A percentile compares a stretch with the other conserved stretches of the same genome.
Conservation (phyloP, 2,888 invertebrate genomes). For the Colletes collaris region DNA sequence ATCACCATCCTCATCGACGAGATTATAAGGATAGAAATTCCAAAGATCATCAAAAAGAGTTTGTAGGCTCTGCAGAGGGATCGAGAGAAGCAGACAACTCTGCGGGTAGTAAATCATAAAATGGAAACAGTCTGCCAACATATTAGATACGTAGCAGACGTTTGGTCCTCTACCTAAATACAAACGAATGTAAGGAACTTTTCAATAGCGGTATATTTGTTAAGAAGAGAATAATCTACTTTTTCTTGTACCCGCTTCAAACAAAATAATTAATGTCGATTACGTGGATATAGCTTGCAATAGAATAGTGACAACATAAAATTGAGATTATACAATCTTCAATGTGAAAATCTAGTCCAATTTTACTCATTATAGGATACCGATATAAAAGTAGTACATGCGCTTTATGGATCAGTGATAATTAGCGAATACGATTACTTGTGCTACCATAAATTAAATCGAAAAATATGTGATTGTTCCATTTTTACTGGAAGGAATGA, state of each 20-base stretch:
- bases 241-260: constrained; percentile 59
- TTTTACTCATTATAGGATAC: constrained; percentile 54
- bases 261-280: constrained; percentile 37
- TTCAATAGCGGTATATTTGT: constrained; percentile 47
- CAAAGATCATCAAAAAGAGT: constrained; percentile 63
- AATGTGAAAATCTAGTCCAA: constrained; percentile 56
- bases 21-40: constrained; percentile 62
- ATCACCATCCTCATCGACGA: constrained; percentile 64
- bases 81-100: constrained; percentile 39
- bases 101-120: constrained; percentile 53
- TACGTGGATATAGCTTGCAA: constrained; percentile 49
- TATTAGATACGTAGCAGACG: constrained; percentile 26
- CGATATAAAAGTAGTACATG: constrained; percentile 30
- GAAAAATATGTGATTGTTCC: constrained; percentile 27
- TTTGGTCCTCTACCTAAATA: constrained; percentile 20
- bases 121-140: constrained; percentile 13
- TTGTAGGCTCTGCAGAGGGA: constrained; percentile 56
- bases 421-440: constrained; percentile 36
- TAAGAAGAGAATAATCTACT: constrained; percentile 50
- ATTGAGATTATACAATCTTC: constrained; percentile 48
- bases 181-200: constrained; percentile 23
- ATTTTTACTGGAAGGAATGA: constrained; percentile 30
- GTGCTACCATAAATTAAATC: constrained; percentile 5
- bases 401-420: constrained; percentile 52
- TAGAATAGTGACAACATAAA: constrained; percentile 51